These are phyloP conservation scores for Leptinotarsa lineolata DNA, from an alignment of 1,140 invertebrate genomes.

Conservation along the genomic window DNA sequence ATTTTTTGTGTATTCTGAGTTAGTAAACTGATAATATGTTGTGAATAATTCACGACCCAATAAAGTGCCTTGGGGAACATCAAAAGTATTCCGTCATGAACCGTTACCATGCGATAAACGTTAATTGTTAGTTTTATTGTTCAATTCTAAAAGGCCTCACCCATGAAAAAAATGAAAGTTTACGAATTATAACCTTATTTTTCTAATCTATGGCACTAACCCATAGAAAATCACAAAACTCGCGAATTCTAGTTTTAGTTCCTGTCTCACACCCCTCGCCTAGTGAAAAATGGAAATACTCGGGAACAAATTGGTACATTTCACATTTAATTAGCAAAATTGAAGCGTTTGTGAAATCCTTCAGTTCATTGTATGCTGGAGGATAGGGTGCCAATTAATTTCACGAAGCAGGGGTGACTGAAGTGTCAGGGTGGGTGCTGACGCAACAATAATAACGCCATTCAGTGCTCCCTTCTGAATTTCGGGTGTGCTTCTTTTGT, in stretches of 20 bases:
- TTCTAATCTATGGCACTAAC: too few relatives aligned
- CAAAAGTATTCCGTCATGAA: too few relatives aligned
- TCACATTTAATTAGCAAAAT: background rate
- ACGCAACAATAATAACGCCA: slow-evolving; percentile 4
- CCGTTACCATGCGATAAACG: too few relatives aligned
- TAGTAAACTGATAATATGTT: too few relatives aligned
- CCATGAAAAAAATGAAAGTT: too few relatives aligned
- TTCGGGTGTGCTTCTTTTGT: background rate
- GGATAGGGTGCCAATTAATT: slow-evolving; percentile 3
- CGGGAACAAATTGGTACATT: background rate
- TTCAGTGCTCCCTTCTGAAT: background rate
- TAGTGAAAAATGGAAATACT: background rate
- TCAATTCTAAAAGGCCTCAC: too few relatives aligned
- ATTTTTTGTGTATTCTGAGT: too few relatives aligned
- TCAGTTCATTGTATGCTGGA: background rate
- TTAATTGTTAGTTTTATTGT: too few relatives aligned
- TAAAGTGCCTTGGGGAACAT: too few relatives aligned
- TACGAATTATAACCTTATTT: too few relatives aligned
- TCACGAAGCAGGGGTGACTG: background rate
- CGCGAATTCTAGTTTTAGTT: background rate
- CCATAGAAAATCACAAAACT: too few relatives aligned
- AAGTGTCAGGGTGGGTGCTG: background rate
- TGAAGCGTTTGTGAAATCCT: background rate
- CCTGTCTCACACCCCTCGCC: background rate
- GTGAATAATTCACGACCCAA: too few relatives aligned